Conservation (phyloP, 2,113 vertebrate genomes). For the Eptatretus burgeri region DNA sequence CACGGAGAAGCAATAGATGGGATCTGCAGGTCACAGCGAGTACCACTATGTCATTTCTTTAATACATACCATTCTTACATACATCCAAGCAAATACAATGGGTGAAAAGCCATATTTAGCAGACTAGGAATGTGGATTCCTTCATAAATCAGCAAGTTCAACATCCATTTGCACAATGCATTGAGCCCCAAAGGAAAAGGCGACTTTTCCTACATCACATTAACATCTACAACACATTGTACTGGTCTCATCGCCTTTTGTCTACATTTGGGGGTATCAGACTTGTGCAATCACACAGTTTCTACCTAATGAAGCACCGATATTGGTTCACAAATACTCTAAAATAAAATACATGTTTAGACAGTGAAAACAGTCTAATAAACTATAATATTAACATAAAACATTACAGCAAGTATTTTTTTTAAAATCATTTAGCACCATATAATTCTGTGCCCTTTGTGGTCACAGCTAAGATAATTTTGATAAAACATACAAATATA, state of each 20-base stretch:
- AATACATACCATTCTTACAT: too few species aligned
- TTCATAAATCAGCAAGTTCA: neutral
- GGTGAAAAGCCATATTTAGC: too few species aligned
- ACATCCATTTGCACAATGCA: constrained; percentile 5
- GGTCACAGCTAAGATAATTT: too few species aligned
- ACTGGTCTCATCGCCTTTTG: neutral
- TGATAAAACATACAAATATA: too few species aligned
- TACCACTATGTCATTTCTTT: too few species aligned
- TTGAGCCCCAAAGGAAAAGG: neutral
- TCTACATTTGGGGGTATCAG: neutral
- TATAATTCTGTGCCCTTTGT: neutral
- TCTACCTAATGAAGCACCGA: neutral
- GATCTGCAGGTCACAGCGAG: too few species aligned
- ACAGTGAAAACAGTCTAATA: neutral
- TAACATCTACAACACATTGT: constrained; percentile 5
- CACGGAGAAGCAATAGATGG: too few species aligned
- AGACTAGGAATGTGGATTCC: too few species aligned
- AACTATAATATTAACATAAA: constrained; percentile 2
- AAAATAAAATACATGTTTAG: constrained; percentile 4
- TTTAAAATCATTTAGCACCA: constrained; percentile 6
- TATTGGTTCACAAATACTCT: constrained; percentile 3
- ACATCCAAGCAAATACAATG: too few species aligned
- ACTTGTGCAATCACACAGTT: constrained; percentile 4
- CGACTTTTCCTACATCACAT: constrained; percentile 1
- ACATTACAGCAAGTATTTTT: constrained; percentile 6